These are phyloP conservation scores for Triplophysa yarkandensis DNA, from an alignment of 2,797 vertebrate species.

Conservation along the genomic window DNA sequence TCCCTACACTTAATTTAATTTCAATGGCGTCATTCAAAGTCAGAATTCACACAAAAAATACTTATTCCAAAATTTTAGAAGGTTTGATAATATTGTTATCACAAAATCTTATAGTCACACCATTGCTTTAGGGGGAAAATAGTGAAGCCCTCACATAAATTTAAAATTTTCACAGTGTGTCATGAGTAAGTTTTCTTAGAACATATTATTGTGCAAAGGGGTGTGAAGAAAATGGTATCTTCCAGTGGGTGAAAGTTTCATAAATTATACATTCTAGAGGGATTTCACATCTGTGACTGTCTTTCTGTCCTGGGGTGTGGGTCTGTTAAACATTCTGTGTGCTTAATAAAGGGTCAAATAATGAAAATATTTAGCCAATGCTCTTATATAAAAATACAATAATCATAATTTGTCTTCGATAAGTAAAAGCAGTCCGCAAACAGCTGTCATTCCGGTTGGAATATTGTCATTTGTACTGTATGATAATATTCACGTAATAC, in stretches of 20 bases:
- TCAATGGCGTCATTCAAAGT: too few species aligned
- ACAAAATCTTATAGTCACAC: too few species aligned
- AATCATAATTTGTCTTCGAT: not conserved
- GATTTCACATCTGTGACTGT: constrained; percentile 29
- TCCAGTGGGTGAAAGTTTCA: constrained; percentile 18
- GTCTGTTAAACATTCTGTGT: not conserved
- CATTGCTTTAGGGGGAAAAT: too few species aligned
- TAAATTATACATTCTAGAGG: constrained; percentile 47
- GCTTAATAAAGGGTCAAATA: not conserved
- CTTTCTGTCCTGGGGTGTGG: not conserved
- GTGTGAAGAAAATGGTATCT: constrained; percentile 1
- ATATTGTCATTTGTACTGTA: not conserved
- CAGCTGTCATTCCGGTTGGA: not conserved
- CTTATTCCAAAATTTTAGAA: too few species aligned
- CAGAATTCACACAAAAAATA: too few species aligned
- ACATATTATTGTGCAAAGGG: not conserved
- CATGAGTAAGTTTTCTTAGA: too few species aligned
- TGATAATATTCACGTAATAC: not conserved
- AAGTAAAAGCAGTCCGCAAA: not conserved
- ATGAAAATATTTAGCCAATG: not conserved
- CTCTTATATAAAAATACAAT: not conserved
- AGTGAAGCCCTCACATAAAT: too few species aligned
- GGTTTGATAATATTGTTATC: too few species aligned
- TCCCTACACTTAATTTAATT: too few species aligned
- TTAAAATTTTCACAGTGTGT: too few species aligned